Base-by-base conservation (phyloP, 2,888 invertebrate genomes). In the Nomada hirtipes region DNA sequence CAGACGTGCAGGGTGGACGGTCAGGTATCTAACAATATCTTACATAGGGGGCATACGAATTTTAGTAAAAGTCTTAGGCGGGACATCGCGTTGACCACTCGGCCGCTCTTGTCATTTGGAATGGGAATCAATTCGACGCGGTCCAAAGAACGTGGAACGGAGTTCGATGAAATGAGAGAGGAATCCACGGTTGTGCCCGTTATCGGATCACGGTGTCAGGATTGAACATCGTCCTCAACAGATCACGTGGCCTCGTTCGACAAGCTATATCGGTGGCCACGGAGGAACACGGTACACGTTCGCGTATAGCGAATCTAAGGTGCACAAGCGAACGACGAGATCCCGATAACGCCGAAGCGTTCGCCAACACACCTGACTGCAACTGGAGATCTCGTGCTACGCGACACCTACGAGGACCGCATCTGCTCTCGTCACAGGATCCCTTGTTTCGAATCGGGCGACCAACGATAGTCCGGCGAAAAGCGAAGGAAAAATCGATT, bases 361-460 rank as follows among this genome's bases (percentile, higher is more conserved):
- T 84, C 72, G 79, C 87, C 60, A 80, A 86, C 89, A 90, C 91
- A 91, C 90, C 91, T 91, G 91, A 91, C 89, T 90, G 92, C 90
- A 92, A 91, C 86, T 86, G 87, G 92, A 92, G 90, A 91, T 86
- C 81, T 53, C 60, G 11, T 83, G 89, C 88, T 86, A 91, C 82
- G 86, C 87, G 91, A 91, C 88, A 91, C 91, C 83, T 64, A 74
- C 73, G 76, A 73, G 68, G 55, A 47, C 71, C 73, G 53, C 85
- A 87, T 87, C 87, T 87, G 83, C 88, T 85, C 79, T 82, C 84
- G 82, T 74, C 73, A 82, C 71, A 59, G 63, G 83, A 83, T 78
- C 82, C 77, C 59, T 78, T 78, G 82, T 83, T 83, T 82, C 74
- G 29, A 64, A 59, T 72, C 42, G 69, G 29, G 26, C 57, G 61